These are phyloP conservation scores for Basileuterus tristriatus DNA, from an alignment of 2,797 vertebrate species.

Conservation along the genomic window DNA sequence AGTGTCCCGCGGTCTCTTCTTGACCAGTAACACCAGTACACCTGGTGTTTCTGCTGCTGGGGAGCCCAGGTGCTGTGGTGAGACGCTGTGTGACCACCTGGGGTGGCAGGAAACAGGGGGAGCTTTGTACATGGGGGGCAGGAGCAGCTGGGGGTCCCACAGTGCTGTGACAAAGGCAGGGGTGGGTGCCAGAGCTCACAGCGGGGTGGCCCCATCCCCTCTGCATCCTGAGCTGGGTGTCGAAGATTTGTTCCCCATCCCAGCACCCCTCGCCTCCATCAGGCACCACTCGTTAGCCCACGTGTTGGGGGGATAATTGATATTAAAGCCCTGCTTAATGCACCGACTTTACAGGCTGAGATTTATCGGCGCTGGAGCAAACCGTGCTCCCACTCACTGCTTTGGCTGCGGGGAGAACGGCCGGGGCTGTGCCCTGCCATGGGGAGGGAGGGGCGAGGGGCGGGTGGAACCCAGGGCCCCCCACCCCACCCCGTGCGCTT, in stretches of 20 bases:
- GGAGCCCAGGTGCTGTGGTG: rapidly evolving
- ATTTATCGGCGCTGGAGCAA: slow-evolving; percentile 70
- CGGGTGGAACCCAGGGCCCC: rapidly evolving
- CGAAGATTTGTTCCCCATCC: background rate
- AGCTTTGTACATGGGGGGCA: background rate
- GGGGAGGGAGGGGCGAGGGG: rapidly evolving
- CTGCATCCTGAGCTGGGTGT: background rate
- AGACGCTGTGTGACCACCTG: background rate
- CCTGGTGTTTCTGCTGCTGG: background rate
- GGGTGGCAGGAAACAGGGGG: background rate
- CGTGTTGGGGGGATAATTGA: slow-evolving; percentile 73
- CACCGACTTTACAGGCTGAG: slow-evolving; percentile 66
- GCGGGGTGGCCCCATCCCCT: background rate
- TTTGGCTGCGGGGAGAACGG: slow-evolving; percentile 11
- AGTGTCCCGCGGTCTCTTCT: background rate
- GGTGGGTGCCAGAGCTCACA: rapidly evolving
- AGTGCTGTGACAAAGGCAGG: background rate
- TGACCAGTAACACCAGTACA: background rate
- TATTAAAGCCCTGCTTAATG: slow-evolving; percentile 74
- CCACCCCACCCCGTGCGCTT: rapidly evolving
- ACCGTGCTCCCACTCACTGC: slow-evolving; percentile 52
- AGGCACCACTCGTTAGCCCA: slow-evolving; percentile 59
- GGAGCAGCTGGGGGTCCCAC: background rate
- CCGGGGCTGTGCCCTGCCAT: background rate
- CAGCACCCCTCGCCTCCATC: background rate